Base-by-base conservation (phyloP, 1,140 invertebrate species). In the Drosophila nigromelanica region DNA sequence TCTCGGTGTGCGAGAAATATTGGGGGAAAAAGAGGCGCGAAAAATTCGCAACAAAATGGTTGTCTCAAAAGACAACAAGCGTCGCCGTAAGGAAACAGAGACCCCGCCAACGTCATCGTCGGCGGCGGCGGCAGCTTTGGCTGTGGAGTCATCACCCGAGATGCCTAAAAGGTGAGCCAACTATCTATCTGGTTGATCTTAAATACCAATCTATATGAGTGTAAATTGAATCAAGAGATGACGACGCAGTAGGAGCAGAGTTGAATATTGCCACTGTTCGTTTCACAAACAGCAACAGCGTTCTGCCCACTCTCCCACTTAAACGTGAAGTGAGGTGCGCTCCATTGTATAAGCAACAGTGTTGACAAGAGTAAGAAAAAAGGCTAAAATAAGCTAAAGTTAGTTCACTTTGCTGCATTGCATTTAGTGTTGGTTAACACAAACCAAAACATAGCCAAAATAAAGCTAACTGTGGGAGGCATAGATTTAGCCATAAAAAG, bases 11-110 rank as follows among this genome's bases (percentile, higher is more conserved):
- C 54, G 45, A 71, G 59, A 68, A 56, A 69, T 70, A 74, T 70
- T 70, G 66, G 68, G 71, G 71, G 47, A 75, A 75, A 86, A 86
- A 89, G 85, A 89, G 79, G 85, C 83, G 83, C 85, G 73, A 89
- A 89, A 89, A 83, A 60, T 83, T 80, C 55, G 76, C 78, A 56
- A 81, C 73, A 87, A 91, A 89, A 92, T 92, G 91, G 91, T 92
- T 86, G 91, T 92, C 78, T 92, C 91, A 51, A 92, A 92, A 90
- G 87, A 91, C 77, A 87, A 78, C 72, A 92, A 92, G 80, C 85
- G 89, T 78, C 90, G 91, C 69, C 83, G 83, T 60, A 89, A 89
- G 83, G 83, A 89, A 47, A 81, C 85, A 7, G 90, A 91, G 75
- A 89, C 90, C 40, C 83, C 79, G 55, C 82, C 72, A 60, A 82